phyloP scores from a whole-genome alignment of 2,888 invertebrate genomes.

The Dryomyza anilis region DNA sequence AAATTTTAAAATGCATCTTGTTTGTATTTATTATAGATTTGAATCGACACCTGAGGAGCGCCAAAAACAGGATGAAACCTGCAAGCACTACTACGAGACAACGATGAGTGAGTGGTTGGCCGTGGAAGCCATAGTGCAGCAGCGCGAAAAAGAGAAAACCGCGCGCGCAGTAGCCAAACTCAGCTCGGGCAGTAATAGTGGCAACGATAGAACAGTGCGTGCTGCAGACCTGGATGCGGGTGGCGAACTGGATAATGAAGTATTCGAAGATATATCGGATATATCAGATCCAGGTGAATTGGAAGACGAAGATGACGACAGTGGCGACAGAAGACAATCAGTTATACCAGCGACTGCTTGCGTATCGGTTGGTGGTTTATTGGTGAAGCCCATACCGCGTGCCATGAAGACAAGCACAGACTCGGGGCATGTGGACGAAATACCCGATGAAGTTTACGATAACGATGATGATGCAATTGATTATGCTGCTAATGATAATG shows the following conservation, averaged over 20 bases:
- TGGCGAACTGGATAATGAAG: constrained; percentile 65
- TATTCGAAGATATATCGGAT: constrained; percentile 65
- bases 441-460: constrained; percentile 55
- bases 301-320: constrained; percentile 35
- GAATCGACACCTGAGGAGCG: constrained; percentile 73
- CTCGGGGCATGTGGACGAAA: constrained; percentile 59
- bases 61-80: constrained; percentile 69
- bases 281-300: constrained; percentile 63
- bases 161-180: constrained; percentile 84
- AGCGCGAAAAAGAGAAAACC: constrained; percentile 80
- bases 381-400: constrained; percentile 54
- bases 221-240: constrained; percentile 63
- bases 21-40: constrained; percentile 61
- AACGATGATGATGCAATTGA: constrained; percentile 28
- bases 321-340: background rate
- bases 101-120: constrained; percentile 96
- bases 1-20: constrained; percentile 36
- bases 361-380: constrained; percentile 35
- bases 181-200: constrained; percentile 74
- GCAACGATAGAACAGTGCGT: constrained; percentile 63
- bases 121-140: constrained; percentile 88
- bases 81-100: constrained; percentile 81
- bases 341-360: constrained; percentile 19
- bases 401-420: constrained; percentile 60
- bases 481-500: too few relatives aligned